Evolutionary conservation across 2,113 vertebrate genomes (phyloP).

Genomic region (Mixornis gularis): DNA sequence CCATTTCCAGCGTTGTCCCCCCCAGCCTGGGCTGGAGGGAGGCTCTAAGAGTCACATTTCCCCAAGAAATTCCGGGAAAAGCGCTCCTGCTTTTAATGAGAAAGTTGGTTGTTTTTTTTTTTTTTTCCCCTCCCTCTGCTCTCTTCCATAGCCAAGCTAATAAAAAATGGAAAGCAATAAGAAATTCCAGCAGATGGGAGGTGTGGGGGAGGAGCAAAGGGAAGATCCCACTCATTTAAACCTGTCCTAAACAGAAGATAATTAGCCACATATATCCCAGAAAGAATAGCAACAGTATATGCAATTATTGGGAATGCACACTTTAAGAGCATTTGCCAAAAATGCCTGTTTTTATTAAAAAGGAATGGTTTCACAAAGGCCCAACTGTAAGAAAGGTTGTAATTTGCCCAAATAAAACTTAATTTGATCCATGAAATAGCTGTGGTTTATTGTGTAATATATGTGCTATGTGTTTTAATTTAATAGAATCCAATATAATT

Average conservation of each 20-base stretch:
- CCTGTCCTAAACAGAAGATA: constrained; percentile 23
- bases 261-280: constrained; percentile 21
- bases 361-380: constrained; percentile 79
- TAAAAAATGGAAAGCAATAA: constrained; percentile 43
- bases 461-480: constrained; percentile 80
- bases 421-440: constrained; percentile 88
- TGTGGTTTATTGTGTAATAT: constrained; percentile 88
- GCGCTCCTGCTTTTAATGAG: constrained; percentile 50
- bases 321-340: constrained; percentile 71
- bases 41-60: constrained; percentile 62
- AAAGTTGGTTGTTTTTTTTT: background rate
- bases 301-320: constrained; percentile 46
- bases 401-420: constrained; percentile 84
- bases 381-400: constrained; percentile 81
- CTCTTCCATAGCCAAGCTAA: constrained; percentile 57
- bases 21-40: background rate
- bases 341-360: constrained; percentile 83
- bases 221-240: background rate
- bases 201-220: background rate
- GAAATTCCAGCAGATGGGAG: constrained; percentile 27
- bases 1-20: background rate
- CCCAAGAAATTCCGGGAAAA: constrained; percentile 69
- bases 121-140: background rate
- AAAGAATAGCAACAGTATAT: background rate
- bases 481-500: constrained; percentile 83